phyloP scores from a whole-genome alignment of 2,113 vertebrate species.

The Hippolais icterina region DNA sequence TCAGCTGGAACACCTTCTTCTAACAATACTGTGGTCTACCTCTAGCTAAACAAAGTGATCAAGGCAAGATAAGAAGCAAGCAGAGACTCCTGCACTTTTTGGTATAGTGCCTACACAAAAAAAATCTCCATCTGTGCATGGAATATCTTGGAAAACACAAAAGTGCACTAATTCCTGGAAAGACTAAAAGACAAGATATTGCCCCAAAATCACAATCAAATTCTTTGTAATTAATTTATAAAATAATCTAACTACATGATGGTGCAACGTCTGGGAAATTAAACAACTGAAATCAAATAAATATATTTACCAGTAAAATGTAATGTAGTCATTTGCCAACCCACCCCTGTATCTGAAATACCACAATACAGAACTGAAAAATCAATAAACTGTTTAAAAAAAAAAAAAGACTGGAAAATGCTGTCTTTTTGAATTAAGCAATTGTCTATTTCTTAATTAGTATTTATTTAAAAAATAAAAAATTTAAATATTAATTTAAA shows the following conservation, averaged over 20 bases:
- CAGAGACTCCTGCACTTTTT: neutral
- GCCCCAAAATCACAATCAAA: neutral
- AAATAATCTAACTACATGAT: neutral
- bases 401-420: fast-evolving
- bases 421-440: neutral
- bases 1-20: neutral
- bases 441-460: neutral
- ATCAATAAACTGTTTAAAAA: neutral
- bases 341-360: neutral
- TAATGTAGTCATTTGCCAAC: neutral
- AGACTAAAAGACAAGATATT: neutral
- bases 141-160: neutral
- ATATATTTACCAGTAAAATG: neutral
- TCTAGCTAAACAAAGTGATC: neutral
- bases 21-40: neutral
- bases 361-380: neutral
- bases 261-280: neutral
- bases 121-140: neutral
- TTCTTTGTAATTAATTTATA: neutral
- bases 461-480: neutral
- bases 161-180: neutral
- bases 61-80: neutral
- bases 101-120: neutral
- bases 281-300: neutral
- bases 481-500: neutral